Percentiles rank a stretch among this genome's conserved stretches.
Conservation (phyloP, 2,888 invertebrate genomes). For the Tricholauxania praeusta region DNA sequence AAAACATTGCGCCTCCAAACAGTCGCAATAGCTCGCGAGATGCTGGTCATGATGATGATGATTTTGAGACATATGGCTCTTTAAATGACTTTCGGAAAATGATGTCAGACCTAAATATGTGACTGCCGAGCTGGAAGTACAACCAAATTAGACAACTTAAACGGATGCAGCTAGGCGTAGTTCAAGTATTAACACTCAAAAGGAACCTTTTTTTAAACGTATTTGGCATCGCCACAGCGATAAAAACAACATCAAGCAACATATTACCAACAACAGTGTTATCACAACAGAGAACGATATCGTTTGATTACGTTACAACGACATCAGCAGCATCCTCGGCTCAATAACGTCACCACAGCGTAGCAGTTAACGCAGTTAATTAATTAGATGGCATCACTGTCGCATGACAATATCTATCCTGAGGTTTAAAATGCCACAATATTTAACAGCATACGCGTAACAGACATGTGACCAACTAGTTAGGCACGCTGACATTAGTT, state of each 20-base stretch:
- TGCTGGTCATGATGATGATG: constrained; percentile 68
- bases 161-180: background rate
- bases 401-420: background rate
- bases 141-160: constrained; percentile 22
- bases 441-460: background rate
- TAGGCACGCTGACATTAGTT: too few relatives aligned
- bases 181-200: too few relatives aligned
- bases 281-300: background rate
- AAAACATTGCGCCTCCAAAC: constrained; percentile 42
- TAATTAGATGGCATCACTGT: constrained; percentile 33
- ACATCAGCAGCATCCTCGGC: background rate
- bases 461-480: background rate
- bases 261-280: background rate
- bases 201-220: background rate
- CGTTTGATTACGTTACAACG: background rate
- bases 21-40: constrained; percentile 44
- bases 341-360: constrained; percentile 13
- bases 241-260: constrained; percentile 19
- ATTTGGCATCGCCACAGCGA: background rate
- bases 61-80: constrained; percentile 81
- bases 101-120: constrained; percentile 80
- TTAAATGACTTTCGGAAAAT: constrained; percentile 80
- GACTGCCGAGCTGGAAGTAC: constrained; percentile 54
- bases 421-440: background rate
- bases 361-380: constrained; percentile 37